phyloP scores from a whole-genome alignment of 2,797 vertebrate species.

The Pseudochirops cupreus region DNA sequence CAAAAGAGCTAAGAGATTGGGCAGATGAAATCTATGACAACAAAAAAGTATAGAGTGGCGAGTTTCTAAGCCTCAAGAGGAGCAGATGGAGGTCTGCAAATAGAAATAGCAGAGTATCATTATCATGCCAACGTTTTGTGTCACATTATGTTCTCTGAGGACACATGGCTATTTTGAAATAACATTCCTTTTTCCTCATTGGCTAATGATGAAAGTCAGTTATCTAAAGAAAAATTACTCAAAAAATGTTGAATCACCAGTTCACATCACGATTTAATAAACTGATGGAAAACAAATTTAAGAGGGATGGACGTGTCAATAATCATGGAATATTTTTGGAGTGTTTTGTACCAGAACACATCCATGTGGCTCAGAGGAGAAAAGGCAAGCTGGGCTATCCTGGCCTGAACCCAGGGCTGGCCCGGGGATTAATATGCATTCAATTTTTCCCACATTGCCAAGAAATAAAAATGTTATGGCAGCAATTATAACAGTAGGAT shows the following conservation, averaged over 20 bases:
- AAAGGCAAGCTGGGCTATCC: not conserved
- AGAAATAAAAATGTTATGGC: not conserved
- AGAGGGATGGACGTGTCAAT: not conserved
- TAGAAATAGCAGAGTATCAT: not conserved
- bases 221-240: not conserved
- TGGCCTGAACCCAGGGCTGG: not conserved
- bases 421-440: not conserved
- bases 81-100: not conserved
- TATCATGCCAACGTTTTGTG: not conserved
- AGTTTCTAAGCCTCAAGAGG: not conserved
- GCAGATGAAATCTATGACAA: not conserved
- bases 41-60: not conserved
- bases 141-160: not conserved
- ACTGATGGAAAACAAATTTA: not conserved
- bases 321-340: not conserved
- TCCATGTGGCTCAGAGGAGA: not conserved
- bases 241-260: not conserved
- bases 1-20: not conserved
- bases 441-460: not conserved
- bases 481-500: not conserved
- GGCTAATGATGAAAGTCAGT: not conserved
- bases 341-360: not conserved
- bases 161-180: not conserved
- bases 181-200: not conserved
- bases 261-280: not conserved